A percentile compares a stretch with the other conserved stretches of the same genome.
Evolutionary conservation across 2,888 invertebrate species (phyloP).

Genomic region (Pseudococcus jackbeardsleyi): DNA sequence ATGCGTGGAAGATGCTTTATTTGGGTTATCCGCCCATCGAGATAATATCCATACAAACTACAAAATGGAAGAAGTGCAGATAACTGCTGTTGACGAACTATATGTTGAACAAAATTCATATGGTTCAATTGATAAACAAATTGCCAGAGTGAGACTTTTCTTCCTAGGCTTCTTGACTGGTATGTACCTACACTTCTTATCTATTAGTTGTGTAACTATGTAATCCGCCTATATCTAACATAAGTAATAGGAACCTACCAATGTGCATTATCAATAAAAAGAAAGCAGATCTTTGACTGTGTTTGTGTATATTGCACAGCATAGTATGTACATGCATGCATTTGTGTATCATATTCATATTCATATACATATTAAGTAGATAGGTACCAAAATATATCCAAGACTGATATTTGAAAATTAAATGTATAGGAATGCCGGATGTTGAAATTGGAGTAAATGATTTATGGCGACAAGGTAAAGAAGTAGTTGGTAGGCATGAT

Average conservation of each 20-base stretch:
- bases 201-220: too few species aligned
- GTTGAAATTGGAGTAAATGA: conserved; percentile 98
- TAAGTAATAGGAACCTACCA: too few species aligned
- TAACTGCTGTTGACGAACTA: conserved; percentile 92
- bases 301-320: too few species aligned
- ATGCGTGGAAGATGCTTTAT: conserved; percentile 93
- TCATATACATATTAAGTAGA: too few species aligned
- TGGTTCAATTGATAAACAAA: conserved; percentile 88
- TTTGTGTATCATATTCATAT: too few species aligned
- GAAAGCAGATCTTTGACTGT: too few species aligned
- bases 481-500: conserved; percentile 98
- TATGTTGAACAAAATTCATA: conserved; percentile 89
- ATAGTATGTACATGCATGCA: too few species aligned
- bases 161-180: conserved; percentile 96
- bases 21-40: conserved; percentile 85
- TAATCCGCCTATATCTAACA: too few species aligned
- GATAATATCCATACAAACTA: conserved; percentile 87
- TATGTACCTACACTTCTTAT: conserved; percentile 68
- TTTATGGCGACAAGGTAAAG: conserved; percentile 96
- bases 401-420: too few species aligned
- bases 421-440: conserved; percentile 85
- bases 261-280: too few species aligned
- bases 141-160: conserved; percentile 94
- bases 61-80: conserved; percentile 96
- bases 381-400: too few species aligned